Conservation (phyloP, 1,140 invertebrate species). For the Popillia japonica region DNA sequence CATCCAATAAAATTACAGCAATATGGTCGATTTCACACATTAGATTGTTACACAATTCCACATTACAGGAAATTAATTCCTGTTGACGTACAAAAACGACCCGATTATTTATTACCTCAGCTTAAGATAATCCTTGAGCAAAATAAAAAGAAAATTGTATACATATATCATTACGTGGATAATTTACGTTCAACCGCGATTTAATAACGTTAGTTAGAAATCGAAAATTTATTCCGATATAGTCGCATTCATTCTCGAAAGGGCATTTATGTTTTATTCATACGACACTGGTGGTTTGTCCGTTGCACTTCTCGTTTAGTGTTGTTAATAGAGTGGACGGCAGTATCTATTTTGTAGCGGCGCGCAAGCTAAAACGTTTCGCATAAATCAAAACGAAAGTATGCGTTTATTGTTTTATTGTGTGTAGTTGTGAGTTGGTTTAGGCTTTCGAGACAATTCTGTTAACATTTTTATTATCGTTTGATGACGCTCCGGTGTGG, state of each 20-base stretch:
- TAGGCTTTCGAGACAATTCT: background rate
- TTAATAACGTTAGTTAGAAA: background rate
- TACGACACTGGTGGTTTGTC: background rate
- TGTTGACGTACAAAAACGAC: background rate
- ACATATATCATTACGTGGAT: background rate
- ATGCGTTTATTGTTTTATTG: constrained; percentile 1
- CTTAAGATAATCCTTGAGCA: background rate
- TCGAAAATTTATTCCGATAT: background rate
- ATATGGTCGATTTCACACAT: background rate
- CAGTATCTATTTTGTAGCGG: background rate
- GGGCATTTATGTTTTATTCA: constrained; percentile 7
- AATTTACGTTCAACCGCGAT: background rate
- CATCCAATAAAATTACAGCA: background rate
- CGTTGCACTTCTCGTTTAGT: background rate
- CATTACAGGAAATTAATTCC: background rate
- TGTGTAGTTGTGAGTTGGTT: too few relatives aligned
- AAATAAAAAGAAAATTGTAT: background rate
- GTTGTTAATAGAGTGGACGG: background rate
- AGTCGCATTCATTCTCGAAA: background rate
- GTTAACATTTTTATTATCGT: constrained; percentile 8
- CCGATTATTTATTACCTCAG: background rate
- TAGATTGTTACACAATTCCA: background rate
- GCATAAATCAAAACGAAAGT: constrained; percentile 3
- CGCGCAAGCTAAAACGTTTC: background rate
- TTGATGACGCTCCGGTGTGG: background rate